These are phyloP conservation scores for Artibeus lituratus DNA, from an alignment of 2,797 vertebrate species.

Conservation along the genomic window DNA sequence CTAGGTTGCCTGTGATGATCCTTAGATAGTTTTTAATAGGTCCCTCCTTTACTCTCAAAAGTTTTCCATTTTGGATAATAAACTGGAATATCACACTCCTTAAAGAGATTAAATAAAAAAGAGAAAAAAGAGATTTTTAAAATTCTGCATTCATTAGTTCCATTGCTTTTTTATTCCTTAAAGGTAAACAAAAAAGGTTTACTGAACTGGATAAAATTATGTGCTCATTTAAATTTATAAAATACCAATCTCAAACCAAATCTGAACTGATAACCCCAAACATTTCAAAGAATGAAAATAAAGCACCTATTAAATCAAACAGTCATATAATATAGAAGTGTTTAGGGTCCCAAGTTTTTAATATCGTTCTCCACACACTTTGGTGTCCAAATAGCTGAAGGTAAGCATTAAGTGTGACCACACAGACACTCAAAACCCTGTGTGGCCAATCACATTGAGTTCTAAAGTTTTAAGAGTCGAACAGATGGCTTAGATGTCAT, in stretches of 20 bases:
- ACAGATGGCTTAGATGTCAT: conserved; percentile 57
- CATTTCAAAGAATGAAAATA: neutral
- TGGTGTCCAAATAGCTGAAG: neutral
- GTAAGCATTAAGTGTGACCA: neutral
- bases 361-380: neutral
- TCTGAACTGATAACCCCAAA: neutral
- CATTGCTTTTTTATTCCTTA: neutral
- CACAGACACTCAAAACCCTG: neutral
- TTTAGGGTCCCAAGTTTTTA: neutral
- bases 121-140: too few relatives aligned
- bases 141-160: neutral
- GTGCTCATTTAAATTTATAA: neutral
- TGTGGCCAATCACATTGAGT: neutral
- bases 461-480: conserved; percentile 39
- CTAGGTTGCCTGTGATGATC: neutral
- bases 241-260: neutral
- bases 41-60: neutral
- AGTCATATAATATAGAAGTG: neutral
- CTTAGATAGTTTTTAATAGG: neutral
- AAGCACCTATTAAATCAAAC: neutral
- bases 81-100: neutral
- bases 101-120: too few relatives aligned
- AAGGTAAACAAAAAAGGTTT: conserved; percentile 4
- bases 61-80: neutral
- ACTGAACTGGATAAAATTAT: neutral